Evolutionary conservation across 2,113 vertebrate species (phyloP).

Genomic region (Vulpes lagopus): DNA sequence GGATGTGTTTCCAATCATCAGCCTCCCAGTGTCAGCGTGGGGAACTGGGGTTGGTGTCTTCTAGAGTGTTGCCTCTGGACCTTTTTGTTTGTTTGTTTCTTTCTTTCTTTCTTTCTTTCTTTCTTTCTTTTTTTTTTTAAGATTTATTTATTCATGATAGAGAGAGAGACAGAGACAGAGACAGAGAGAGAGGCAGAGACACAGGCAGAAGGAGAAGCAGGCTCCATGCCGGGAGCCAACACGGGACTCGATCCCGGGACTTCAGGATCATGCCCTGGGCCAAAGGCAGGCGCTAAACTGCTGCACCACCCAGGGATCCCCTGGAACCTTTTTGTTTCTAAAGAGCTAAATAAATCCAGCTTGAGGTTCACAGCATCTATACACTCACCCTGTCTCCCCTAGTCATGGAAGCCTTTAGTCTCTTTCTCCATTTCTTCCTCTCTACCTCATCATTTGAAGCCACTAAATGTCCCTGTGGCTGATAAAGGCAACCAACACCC

Average conservation of each 20-base stretch:
- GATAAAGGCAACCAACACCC: neutral
- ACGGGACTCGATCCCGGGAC: no score
- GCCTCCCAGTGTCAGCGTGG: neutral
- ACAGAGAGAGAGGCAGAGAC: no score
- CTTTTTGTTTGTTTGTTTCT: neutral
- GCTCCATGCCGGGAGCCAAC: no score
- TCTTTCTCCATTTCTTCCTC: neutral
- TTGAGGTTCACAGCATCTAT: neutral
- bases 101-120: no score
- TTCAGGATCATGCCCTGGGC: no score
- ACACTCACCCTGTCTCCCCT: neutral
- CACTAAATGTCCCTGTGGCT: neutral
- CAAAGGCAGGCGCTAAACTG: no score
- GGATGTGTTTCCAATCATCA: neutral
- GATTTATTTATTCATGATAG: no score
- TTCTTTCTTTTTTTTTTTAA: no score
- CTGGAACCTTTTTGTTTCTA: neutral
- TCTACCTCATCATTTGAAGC: neutral
- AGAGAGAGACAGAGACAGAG: no score
- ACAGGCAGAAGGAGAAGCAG: no score
- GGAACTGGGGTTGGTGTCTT: neutral
- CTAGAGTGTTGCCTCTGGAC: neutral
- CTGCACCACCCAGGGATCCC: no score
- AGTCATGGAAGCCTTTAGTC: neutral
- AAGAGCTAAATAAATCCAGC: neutral